Evolutionary conservation across 30 jellyfish, hydroid and myxozoan genomes (phyloP), one percentile per base, ranked within the genome.

Genomic region (Turritopsis dohrnii): DNA sequence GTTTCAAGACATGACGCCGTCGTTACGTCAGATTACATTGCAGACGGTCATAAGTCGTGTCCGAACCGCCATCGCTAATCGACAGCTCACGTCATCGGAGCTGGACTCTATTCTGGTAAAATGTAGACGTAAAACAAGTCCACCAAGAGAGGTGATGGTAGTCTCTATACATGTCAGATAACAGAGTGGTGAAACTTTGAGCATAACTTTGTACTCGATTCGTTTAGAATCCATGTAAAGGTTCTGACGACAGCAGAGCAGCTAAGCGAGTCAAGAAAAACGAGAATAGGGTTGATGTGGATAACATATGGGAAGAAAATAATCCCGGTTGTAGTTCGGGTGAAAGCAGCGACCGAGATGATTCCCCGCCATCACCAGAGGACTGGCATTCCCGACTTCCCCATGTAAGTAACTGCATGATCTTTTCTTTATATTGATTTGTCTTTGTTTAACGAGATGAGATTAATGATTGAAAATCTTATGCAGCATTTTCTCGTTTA

Each of bases 311-410:
- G 97, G 87, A 83, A 54, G 97, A 90, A 76, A 74, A 79, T 21
- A 86, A 83, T 65, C 28, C 66, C 28, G 90, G 96, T 21, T 26
- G 29, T 28, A 75, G 54, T 28, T 27, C 41, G 16, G 83, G 74
- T 28, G 85, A 83, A 13, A 66, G 86, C 25, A 90, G 76, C 83
- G 92, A 87, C 20, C 94, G 80, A 16, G 90, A 29, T 16, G 28
- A 31, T 41, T 53, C 81, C 16, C 73, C 88, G 9, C 52, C 95
- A 60, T 74, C 97, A 29, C 84, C 81, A 31, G 90, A 90, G 54
- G 97, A 90, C 41, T 90, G 97, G 97, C 97, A 90, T 66, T 85
- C 96, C 25, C 97, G 85, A 28, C 87, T 90, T 7, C 97, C 97
- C 16, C 87, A 89, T 91, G 97, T 90, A 74, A 52, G 84, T 22